Conservation (phyloP, 2,888 invertebrate genomes). For the Syrista parreyssii region DNA sequence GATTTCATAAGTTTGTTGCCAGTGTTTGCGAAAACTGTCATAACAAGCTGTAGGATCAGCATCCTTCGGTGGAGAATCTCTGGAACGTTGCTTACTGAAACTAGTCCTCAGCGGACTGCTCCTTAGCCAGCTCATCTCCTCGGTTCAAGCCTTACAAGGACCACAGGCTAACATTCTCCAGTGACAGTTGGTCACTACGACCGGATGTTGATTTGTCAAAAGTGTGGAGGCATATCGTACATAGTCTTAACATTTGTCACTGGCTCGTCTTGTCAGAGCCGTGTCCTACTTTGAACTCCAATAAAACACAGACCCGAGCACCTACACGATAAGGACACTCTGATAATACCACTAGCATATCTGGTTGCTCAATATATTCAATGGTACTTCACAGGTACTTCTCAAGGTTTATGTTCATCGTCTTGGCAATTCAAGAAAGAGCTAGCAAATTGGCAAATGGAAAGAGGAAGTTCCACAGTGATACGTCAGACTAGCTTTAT, state of each 20-base stretch:
- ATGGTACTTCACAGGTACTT: background rate
- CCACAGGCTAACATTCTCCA: background rate
- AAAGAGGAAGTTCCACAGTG: background rate
- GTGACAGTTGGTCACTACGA: background rate
- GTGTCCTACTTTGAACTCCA: constrained; percentile 28
- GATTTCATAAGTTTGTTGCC: constrained; percentile 91
- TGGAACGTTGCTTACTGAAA: constrained; percentile 72
- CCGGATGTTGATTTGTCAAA: background rate
- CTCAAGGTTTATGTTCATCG: background rate
- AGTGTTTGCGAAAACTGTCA: constrained; percentile 93
- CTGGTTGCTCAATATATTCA: background rate
- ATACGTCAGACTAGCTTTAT: background rate
- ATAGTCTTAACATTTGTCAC: constrained; percentile 9
- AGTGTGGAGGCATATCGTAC: constrained; percentile 2
- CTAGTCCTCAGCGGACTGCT: constrained; percentile 71
- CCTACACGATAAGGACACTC: constrained; percentile 28
- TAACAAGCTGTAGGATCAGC: constrained; percentile 91
- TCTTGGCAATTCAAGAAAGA: background rate
- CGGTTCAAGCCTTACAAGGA: constrained; percentile 9
- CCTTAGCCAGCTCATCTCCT: constrained; percentile 78
- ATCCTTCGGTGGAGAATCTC: constrained; percentile 76
- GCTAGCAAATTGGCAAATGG: background rate
- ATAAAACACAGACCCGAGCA: constrained; percentile 18
- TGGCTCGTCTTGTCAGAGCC: constrained; percentile 22
- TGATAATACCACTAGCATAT: constrained; percentile 31